These are phyloP conservation scores for Phallusia fumigata DNA, from an alignment of 23 tunicate genomes.

Conservation along the genomic window DNA sequence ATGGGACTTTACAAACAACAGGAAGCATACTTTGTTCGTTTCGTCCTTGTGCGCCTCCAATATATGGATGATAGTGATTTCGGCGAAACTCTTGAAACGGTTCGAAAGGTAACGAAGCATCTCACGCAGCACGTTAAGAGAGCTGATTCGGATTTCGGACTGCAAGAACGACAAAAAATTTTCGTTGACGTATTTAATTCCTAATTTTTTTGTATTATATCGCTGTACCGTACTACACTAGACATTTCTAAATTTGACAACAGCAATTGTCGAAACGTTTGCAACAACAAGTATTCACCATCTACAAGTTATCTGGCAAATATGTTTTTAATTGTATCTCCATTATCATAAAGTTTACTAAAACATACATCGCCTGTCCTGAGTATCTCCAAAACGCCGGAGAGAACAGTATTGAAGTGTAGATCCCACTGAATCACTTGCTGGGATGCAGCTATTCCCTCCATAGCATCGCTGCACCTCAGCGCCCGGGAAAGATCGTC, in stretches of 20 bases:
- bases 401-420: conserved; percentile 36
- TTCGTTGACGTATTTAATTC: no score
- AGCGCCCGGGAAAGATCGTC: conserved; percentile 31
- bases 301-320: no score
- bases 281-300: no score
- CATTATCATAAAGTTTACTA: no score
- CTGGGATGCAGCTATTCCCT: conserved; percentile 56
- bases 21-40: conserved; percentile 44
- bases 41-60: conserved; percentile 58
- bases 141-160: conserved; percentile 34
- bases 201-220: no score
- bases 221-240: no score
- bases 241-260: no score
- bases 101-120: conserved; percentile 66
- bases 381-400: conserved; percentile 44
- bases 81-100: conserved; percentile 53
- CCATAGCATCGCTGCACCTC: conserved; percentile 46
- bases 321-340: no score
- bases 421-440: conserved; percentile 60
- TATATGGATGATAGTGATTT: conserved; percentile 62
- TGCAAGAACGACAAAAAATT: no score
- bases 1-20: no score
- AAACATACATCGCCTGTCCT: conserved; percentile 52
- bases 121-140: conserved; percentile 50
- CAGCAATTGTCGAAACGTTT: no score